phyloP scores from a whole-genome alignment of 1,140 invertebrate species.

The Diachasmimorpha longicaudata region DNA sequence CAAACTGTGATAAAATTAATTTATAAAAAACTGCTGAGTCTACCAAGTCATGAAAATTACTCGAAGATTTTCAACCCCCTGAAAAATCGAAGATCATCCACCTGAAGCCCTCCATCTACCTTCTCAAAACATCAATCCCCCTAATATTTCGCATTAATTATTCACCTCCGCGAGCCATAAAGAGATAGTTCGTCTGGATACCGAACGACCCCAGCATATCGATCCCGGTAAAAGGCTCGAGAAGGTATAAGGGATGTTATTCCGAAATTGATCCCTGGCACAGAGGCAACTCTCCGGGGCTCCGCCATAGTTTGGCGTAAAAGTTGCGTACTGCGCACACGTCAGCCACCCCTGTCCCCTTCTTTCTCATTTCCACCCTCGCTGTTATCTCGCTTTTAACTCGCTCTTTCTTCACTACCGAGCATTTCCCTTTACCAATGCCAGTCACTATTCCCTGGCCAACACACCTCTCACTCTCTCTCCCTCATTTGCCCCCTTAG shows the following conservation, averaged over 20 bases:
- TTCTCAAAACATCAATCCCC: no score
- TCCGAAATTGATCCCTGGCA: slow-evolving; percentile 58
- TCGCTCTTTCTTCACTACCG: slow-evolving; percentile 28
- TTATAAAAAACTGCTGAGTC: no score
- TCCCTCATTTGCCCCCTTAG: not conserved
- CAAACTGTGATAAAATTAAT: no score
- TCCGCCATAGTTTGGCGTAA: slow-evolving; percentile 54
- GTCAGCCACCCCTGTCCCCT: not conserved
- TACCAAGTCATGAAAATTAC: no score
- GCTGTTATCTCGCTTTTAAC: slow-evolving; percentile 40
- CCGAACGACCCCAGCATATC: not conserved
- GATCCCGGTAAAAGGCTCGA: slow-evolving; percentile 45
- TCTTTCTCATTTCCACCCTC: slow-evolving; percentile 39
- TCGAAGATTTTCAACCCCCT: no score
- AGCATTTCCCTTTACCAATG: slow-evolving; percentile 32
- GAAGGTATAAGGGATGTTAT: slow-evolving; percentile 59
- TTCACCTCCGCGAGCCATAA: not conserved
- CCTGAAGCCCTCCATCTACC: no score
- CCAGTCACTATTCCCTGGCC: slow-evolving; percentile 24
- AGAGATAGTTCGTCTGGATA: not conserved
- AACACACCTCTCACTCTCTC: not conserved
- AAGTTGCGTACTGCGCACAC: slow-evolving; percentile 61
- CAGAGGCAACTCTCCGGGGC: slow-evolving; percentile 30
- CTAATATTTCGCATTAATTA: not conserved
- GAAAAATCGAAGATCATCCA: no score